Evolutionary conservation across 2,888 invertebrate genomes (phyloP), one percentile per base, ranked within the genome.

Genomic region (Formica aserva): DNA sequence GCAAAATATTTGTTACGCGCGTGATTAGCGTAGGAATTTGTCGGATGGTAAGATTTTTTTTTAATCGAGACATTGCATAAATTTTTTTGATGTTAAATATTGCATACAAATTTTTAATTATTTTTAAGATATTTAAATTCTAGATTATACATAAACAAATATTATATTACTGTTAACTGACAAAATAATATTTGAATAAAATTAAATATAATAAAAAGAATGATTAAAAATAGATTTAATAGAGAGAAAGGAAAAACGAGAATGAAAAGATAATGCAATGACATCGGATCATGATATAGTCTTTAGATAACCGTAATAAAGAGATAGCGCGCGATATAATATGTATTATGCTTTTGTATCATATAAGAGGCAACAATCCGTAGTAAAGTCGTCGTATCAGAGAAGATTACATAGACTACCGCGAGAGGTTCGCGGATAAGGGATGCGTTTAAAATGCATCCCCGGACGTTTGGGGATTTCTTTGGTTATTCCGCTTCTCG

Each of bases 401-500:
- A 60, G 13, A 80, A 80, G 72, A 71, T 80, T 80, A 78, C 60
- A 71, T 78, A 45, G 60, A 78, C 41, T 76, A 41, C 41, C 69
- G 32, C 32, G 45, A 45, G 57, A 60, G 71, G 48, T 62, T 77
- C 66, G 32, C 67, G 35, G 60, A 77, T 66, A 66, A 74, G n/a
- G 13, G 52, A 76, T 52, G 69, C 52, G 41, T 57, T 82, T 65
- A 38, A 75, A 72, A 69, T 63, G 78, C 48, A 72, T 80, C 69
- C 63, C 32, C 67, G 4, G 52, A 26, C 63, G 77, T 84, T 85
- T 63, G 74, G 63, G 74, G 69, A 85, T 86, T 83, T 65, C 82
- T 85, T 87, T 85, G 60, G 78, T 85, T 85, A 75, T 82, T 76
- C 57, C 75, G 80, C 71, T 38, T 80, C 52, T 52, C 76, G 45